These are phyloP conservation scores for Monodelphis domestica DNA, from an alignment of 2,797 vertebrate genomes.

Conservation along the genomic window DNA sequence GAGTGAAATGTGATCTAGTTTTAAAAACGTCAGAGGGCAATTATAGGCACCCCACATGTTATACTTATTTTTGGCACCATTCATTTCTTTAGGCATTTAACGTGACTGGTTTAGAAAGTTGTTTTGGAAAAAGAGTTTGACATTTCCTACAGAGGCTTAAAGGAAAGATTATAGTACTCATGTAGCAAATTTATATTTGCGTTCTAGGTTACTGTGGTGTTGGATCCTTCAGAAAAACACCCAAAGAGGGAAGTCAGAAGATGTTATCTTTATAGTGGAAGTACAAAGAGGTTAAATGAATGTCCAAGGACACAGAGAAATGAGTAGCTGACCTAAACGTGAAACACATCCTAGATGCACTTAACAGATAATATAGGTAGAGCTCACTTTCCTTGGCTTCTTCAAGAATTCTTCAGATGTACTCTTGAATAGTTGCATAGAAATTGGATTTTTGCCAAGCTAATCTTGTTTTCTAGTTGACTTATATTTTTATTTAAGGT, in stretches of 20 bases:
- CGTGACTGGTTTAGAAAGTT: not conserved
- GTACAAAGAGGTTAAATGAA: not conserved
- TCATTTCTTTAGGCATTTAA: conserved; percentile 39
- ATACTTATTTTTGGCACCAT: not conserved
- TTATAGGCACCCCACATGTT: not conserved
- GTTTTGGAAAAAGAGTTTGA: conserved; percentile 16
- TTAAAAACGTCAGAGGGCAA: conserved; percentile 4
- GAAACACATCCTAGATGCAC: not conserved
- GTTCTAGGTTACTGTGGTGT: not conserved
- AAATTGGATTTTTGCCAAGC: not conserved
- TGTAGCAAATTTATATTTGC: conserved; percentile 31
- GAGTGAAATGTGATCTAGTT: conserved; percentile 6
- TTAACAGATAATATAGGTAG: not conserved
- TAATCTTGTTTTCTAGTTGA: not conserved
- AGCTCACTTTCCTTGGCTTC: not conserved
- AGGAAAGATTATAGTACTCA: not conserved
- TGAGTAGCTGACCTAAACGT: not conserved
- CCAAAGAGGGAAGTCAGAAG: not conserved
- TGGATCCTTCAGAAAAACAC: conserved; percentile 17
- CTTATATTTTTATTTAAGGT: not conserved
- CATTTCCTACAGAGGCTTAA: conserved; percentile 41
- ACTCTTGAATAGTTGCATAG: not conserved
- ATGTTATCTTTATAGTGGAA: conserved; percentile 12
- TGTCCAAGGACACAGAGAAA: not conserved
- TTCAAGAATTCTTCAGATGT: not conserved